Conservation (phyloP, 2,888 invertebrate genomes). For the Torymus auratus region DNA sequence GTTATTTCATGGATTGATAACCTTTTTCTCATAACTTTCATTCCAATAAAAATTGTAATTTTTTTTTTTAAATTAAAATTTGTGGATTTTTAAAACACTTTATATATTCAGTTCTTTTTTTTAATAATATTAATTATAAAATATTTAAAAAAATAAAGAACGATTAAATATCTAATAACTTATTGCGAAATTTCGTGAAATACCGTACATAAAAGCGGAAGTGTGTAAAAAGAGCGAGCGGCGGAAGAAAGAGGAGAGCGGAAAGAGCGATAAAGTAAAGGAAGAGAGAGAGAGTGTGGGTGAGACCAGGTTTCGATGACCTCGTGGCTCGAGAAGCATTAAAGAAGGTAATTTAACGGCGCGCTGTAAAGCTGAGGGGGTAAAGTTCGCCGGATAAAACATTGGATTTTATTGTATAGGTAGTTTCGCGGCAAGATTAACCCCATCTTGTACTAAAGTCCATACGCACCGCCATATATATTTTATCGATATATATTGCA, state of each 20-base stretch:
- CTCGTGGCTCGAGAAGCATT: conserved; percentile 1
- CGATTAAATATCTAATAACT: too few species aligned
- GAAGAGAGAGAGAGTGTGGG: too few species aligned
- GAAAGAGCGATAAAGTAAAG: neutral
- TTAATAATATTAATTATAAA: too few species aligned
- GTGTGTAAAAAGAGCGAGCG: neutral
- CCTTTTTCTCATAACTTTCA: too few species aligned
- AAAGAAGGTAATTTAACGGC: conserved; percentile 41
- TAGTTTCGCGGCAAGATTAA: conserved; percentile 36
- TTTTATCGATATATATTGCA: too few species aligned
- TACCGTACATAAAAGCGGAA: neutral
- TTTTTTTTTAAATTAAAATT: too few species aligned
- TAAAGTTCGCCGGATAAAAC: conserved; percentile 32
- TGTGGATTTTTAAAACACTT: too few species aligned
- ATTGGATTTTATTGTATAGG: conserved; percentile 41
- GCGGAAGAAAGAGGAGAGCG: neutral
- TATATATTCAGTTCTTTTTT: too few species aligned
- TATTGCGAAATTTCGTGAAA: neutral
- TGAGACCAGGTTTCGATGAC: conserved; percentile 15
- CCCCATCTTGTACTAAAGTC: neutral
- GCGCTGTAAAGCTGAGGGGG: conserved; percentile 30
- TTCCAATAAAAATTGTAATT: too few species aligned
- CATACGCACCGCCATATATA: too few species aligned
- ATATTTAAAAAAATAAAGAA: too few species aligned
- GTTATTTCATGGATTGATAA: too few species aligned